These are phyloP conservation scores for Congeria kusceri DNA, from an alignment of 2,888 invertebrate genomes.

Conservation along the genomic window DNA sequence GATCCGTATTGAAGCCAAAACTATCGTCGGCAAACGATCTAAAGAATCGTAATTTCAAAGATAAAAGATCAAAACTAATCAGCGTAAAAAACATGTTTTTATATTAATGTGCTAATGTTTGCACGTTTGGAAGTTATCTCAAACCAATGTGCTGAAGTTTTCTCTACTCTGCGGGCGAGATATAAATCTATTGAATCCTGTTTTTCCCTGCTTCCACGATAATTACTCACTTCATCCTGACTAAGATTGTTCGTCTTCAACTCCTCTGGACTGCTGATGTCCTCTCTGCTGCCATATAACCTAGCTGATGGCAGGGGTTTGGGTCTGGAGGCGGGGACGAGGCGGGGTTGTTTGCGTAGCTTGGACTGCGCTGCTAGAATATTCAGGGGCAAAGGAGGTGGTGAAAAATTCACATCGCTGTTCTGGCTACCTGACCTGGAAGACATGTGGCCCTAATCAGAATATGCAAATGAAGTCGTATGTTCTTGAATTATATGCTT, in stretches of 20 bases:
- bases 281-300: constrained; percentile 56
- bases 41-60: too few species aligned
- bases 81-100: too few species aligned
- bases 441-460: constrained; percentile 32
- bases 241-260: constrained; percentile 55
- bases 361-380: constrained; percentile 47
- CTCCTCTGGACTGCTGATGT: constrained; percentile 33
- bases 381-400: constrained; percentile 68
- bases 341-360: constrained; percentile 43
- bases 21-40: too few species aligned
- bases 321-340: constrained; percentile 63
- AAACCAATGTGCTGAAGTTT: too few species aligned
- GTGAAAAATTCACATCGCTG: constrained; percentile 39
- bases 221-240: constrained; percentile 54
- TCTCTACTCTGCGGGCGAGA: constrained; percentile 54
- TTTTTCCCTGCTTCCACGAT: constrained; percentile 61
- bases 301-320: constrained; percentile 57
- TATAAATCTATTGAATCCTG: constrained; percentile 52
- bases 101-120: too few species aligned
- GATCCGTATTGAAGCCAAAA: too few species aligned
- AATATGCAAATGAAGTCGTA: too few species aligned
- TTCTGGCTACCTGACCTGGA: constrained; percentile 24
- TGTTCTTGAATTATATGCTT: too few species aligned
- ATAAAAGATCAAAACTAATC: too few species aligned
- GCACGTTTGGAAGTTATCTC: too few species aligned